Percentiles rank a stretch among this genome's conserved stretches.
Conservation (phyloP, 2,113 vertebrate species). For the Pycnonotus jocosus region DNA sequence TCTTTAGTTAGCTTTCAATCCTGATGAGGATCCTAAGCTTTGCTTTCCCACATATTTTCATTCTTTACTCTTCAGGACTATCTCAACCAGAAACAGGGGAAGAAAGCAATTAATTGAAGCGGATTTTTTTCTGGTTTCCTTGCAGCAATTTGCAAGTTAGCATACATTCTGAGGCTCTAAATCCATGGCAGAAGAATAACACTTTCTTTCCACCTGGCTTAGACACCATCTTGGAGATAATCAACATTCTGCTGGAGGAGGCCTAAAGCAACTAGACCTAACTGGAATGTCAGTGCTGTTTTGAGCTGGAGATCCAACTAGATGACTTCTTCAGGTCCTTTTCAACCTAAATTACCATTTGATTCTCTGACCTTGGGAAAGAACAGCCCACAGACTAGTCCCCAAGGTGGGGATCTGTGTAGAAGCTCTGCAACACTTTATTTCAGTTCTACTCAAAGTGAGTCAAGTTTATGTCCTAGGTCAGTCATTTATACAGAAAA, state of each 20-base stretch:
- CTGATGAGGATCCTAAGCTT: neutral
- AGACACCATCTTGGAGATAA: neutral
- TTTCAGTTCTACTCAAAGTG: neutral
- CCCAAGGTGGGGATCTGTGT: neutral
- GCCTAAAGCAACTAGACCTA: neutral
- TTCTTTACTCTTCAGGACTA: neutral
- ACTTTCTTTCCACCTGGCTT: neutral
- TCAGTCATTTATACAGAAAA: neutral
- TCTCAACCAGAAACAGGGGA: neutral
- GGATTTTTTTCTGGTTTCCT: neutral
- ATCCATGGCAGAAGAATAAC: neutral
- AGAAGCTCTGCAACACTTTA: neutral
- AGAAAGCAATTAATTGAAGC: neutral
- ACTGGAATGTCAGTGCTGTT: neutral
- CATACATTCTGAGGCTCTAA: neutral
- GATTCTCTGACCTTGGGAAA: neutral
- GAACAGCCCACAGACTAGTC: neutral
- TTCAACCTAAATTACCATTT: neutral
- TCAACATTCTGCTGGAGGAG: neutral
- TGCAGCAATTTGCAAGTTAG: neutral
- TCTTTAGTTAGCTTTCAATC: neutral
- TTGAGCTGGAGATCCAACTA: neutral
- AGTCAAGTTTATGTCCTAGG: neutral
- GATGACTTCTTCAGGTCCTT: neutral
- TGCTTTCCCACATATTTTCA: neutral